Conservation (phyloP, 2,888 invertebrate genomes). For the Ochlodes sylvanus region DNA sequence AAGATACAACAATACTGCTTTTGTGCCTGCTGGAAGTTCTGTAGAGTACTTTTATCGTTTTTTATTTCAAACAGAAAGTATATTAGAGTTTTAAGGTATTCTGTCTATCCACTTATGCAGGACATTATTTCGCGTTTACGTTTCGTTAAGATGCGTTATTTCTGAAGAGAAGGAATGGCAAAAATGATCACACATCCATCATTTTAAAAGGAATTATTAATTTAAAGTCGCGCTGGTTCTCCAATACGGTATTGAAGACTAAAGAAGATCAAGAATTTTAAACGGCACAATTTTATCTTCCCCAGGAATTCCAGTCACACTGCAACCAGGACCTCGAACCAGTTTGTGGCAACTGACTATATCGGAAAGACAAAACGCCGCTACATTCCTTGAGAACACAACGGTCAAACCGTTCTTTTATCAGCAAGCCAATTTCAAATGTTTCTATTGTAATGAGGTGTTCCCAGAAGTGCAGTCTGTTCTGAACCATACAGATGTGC, state of each 20-base stretch:
- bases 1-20: too few species aligned
- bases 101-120: too few species aligned
- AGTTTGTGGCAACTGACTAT: slow-evolving; percentile 81
- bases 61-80: too few species aligned
- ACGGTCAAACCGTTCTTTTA: slow-evolving; percentile 75
- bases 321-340: slow-evolving; percentile 62
- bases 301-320: slow-evolving; percentile 56
- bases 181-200: too few species aligned
- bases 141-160: too few species aligned
- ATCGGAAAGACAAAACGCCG: slow-evolving; percentile 75
- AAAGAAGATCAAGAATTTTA: slow-evolving; percentile 36
- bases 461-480: slow-evolving; percentile 73
- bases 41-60: too few species aligned
- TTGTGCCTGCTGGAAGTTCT: too few species aligned
- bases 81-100: too few species aligned
- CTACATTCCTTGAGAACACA: slow-evolving; percentile 71
- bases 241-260: neutral
- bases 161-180: too few species aligned
- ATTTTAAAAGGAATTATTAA: too few species aligned
- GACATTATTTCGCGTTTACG: too few species aligned
- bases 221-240: neutral
- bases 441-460: slow-evolving; percentile 74
- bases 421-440: slow-evolving; percentile 78
- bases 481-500: slow-evolving; percentile 62
- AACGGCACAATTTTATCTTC: slow-evolving; percentile 52